A percentile compares a stretch with the other conserved stretches of the same genome.
Conservation (phyloP, 1,140 invertebrate species). For the Subanguina moxae region DNA sequence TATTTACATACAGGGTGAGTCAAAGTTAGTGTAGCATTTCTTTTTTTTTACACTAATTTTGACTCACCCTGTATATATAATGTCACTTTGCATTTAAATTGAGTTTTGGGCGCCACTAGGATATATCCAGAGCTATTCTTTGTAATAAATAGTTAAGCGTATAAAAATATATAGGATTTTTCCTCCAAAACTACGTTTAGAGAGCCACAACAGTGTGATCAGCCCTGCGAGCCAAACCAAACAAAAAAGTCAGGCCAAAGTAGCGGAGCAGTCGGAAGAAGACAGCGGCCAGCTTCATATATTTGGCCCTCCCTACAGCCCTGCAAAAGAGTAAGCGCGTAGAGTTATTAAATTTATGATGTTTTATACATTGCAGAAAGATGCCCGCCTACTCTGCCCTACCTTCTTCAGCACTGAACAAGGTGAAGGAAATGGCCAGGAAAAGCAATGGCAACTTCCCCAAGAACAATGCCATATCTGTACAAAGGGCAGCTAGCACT, state of each 20-base stretch:
- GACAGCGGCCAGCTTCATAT: background rate
- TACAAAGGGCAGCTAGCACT: background rate
- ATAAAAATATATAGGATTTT: no score
- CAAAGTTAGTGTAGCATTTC: no score
- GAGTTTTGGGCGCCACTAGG: no score
- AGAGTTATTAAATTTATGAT: background rate
- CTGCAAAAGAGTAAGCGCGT: background rate
- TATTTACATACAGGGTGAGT: no score
- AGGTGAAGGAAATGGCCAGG: background rate
- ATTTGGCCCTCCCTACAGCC: constrained; percentile 8
- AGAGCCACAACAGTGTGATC: background rate
- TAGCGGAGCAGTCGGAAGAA: background rate
- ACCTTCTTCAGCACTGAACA: background rate
- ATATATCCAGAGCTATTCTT: no score
- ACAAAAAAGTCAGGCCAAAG: background rate
- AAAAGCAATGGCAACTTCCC: no score
- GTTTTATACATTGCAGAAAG: background rate
- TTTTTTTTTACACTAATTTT: no score
- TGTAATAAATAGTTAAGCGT: no score
- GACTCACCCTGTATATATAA: no score
- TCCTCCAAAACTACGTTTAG: no score
- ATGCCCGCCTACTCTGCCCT: no score
- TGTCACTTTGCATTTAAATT: no score
- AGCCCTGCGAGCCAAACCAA: constrained; percentile 1
- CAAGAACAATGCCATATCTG: background rate